A percentile compares a stretch with the other conserved stretches of the same genome.
phyloP scores from a whole-genome alignment of 2,888 invertebrate species.

The Antheraea yamamai region DNA sequence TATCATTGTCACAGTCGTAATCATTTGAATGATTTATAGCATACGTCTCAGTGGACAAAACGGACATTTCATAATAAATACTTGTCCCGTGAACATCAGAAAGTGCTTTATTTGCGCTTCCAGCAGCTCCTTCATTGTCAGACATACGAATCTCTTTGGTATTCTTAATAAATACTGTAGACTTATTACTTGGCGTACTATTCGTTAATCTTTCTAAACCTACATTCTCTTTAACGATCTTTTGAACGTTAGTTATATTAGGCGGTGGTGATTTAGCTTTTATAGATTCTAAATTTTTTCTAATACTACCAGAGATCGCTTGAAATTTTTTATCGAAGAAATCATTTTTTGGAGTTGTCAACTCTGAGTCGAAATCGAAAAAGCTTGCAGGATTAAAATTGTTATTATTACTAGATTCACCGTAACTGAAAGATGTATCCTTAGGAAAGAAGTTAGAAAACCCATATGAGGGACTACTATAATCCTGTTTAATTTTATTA shows the following conservation, averaged over 20 bases:
- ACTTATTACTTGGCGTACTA: constrained; percentile 73
- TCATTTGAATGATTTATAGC: constrained; percentile 61
- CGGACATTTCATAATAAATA: constrained; percentile 78
- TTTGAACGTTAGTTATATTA: constrained; percentile 58
- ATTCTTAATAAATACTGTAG: constrained; percentile 77
- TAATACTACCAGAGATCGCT: constrained; percentile 78
- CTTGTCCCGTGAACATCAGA: constrained; percentile 78
- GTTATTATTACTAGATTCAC: constrained; percentile 51
- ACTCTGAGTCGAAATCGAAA: constrained; percentile 65
- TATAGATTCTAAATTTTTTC: constrained; percentile 71
- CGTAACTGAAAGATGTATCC: constrained; percentile 50
- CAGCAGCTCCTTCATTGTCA: constrained; percentile 67
- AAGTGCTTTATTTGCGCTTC: constrained; percentile 62
- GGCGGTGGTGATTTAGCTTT: constrained; percentile 54
- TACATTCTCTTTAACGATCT: constrained; percentile 58
- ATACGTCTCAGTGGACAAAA: constrained; percentile 75
- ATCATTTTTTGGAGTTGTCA: constrained; percentile 80
- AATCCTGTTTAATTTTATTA: constrained; percentile 59
- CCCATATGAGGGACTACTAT: constrained; percentile 56
- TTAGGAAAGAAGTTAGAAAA: constrained; percentile 66
- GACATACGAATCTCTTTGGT: constrained; percentile 76
- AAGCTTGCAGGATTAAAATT: constrained; percentile 64
- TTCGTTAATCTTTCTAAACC: constrained; percentile 72
- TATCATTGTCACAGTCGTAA: constrained; percentile 72
- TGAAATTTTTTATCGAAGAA: constrained; percentile 79